A percentile compares a stretch with the other conserved stretches of the same genome.
Conservation (phyloP, 2,113 vertebrate genomes). For the Poeciliopsis retropinna region DNA sequence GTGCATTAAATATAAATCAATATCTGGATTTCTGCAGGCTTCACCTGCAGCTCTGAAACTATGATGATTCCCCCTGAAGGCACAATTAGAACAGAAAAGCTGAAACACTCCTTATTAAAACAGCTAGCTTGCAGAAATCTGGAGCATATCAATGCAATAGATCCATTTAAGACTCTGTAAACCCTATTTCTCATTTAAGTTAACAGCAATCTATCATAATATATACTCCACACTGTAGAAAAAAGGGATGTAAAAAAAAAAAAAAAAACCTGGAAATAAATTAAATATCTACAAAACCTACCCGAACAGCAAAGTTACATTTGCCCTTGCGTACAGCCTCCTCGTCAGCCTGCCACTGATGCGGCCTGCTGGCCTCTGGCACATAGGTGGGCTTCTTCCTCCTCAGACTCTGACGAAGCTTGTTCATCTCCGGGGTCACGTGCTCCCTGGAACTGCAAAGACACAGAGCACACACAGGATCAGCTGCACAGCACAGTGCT, state of each 20-base stretch:
- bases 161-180: background rate
- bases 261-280: background rate
- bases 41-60: background rate
- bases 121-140: background rate
- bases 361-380: slow-evolving; percentile 90
- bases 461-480: slow-evolving; percentile 3
- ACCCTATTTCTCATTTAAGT: background rate
- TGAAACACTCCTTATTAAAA: background rate
- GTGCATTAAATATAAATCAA: background rate
- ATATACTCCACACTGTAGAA: background rate
- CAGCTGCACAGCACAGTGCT: background rate
- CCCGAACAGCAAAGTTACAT: slow-evolving; percentile 90
- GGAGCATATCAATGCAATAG: background rate
- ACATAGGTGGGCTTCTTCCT: slow-evolving; percentile 91
- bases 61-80: background rate
- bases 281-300: slow-evolving; percentile 62
- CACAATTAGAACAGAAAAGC: background rate
- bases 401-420: slow-evolving; percentile 91
- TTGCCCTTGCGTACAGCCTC: slow-evolving; percentile 91
- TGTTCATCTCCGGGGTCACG: slow-evolving; percentile 92
- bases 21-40: background rate
- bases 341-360: slow-evolving; percentile 93
- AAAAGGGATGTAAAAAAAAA: background rate
- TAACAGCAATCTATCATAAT: background rate
- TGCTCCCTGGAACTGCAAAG: slow-evolving; percentile 76